phyloP scores from a whole-genome alignment of 2,113 vertebrate species.

The Aythya baeri region DNA sequence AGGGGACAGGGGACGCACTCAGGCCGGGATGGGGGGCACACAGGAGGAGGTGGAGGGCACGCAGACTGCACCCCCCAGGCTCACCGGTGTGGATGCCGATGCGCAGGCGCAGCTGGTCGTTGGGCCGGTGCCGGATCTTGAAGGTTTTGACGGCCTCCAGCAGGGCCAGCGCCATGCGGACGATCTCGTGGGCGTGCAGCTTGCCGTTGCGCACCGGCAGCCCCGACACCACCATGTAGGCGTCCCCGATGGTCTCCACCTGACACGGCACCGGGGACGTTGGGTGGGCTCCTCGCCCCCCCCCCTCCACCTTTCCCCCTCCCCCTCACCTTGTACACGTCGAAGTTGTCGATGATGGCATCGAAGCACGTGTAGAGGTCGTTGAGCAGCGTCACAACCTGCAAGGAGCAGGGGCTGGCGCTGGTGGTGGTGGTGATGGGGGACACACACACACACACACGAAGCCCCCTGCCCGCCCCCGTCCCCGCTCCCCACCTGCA shows the following conservation, averaged over 20 bases:
- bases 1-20: too few relatives aligned
- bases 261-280: not conserved
- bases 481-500: slow-evolving; percentile 82
- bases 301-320: too few relatives aligned
- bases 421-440: too few relatives aligned
- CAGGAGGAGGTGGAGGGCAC: too few relatives aligned
- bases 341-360: slow-evolving; percentile 95
- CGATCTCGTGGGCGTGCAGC: slow-evolving; percentile 86
- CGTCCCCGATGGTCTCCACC: slow-evolving; percentile 96
- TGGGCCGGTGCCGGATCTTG: slow-evolving; percentile 78
- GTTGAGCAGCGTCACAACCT: slow-evolving; percentile 83
- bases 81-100: slow-evolving; percentile 91
- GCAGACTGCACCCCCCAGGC: not conserved
- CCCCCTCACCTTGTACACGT: slow-evolving; percentile 89
- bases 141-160: slow-evolving; percentile 89
- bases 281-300: too few relatives aligned
- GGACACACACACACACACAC: too few relatives aligned
- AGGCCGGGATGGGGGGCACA: too few relatives aligned
- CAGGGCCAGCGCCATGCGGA: slow-evolving; percentile 91
- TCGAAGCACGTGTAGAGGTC: slow-evolving; percentile 95
- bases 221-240: slow-evolving; percentile 96
- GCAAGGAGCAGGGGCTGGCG: too few relatives aligned
- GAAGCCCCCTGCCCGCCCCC: too few relatives aligned
- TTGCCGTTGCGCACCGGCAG: slow-evolving; percentile 90
- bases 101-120: slow-evolving; percentile 82